Base-by-base conservation (phyloP, 2,797 vertebrate genomes). In the Sciaenops ocellatus region DNA sequence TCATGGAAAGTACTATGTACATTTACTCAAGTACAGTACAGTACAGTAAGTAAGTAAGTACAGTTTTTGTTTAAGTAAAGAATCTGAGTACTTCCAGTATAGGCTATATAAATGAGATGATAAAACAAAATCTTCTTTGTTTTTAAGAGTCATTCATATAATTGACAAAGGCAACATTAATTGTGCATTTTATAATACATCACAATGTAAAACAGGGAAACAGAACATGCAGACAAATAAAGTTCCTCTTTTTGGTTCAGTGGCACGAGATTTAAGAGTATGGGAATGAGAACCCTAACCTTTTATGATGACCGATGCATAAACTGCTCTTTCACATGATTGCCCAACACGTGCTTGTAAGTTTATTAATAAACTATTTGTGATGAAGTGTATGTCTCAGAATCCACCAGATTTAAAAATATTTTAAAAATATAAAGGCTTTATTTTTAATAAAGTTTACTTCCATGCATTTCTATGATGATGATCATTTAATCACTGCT, bases 211-310 rank as follows among this genome's bases (percentile, higher is more conserved):
- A 38, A 59, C 24, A 41, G n/a, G 11, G 30, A 73, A 69, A 70
- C 47, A 34, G 18, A 3, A 28, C 1, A 6, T 20, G 20, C 26
- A 22, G 15, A 44, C 1, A 2, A 41, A 6, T n/a, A 4, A n/a
- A 16, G 38, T 85, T 88, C 86, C 78, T 69, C 34, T 82, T 85
- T 38, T 79, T 57, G 38, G 26, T 22, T 47, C 46, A 56, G 18
- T 62, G 30, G 15, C 4, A 7, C 16, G 3, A 69, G 26, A 38
- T 57, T 54, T 52, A 3, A 42, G 1, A 70, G 55, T 63, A 18
- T 79, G 50, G 65, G 65, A 77, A 68, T 9, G 9, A 63, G 3
- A 50, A 60, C 17, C 12, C 1, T 44, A n/a, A 55, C 18, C n/a
- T 5, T 61, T 82, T 65, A 60, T 1, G 34, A 81, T 68, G 75